phyloP scores from a whole-genome alignment of 2,113 vertebrate genomes.

The Microcebus lehilahytsara region DNA sequence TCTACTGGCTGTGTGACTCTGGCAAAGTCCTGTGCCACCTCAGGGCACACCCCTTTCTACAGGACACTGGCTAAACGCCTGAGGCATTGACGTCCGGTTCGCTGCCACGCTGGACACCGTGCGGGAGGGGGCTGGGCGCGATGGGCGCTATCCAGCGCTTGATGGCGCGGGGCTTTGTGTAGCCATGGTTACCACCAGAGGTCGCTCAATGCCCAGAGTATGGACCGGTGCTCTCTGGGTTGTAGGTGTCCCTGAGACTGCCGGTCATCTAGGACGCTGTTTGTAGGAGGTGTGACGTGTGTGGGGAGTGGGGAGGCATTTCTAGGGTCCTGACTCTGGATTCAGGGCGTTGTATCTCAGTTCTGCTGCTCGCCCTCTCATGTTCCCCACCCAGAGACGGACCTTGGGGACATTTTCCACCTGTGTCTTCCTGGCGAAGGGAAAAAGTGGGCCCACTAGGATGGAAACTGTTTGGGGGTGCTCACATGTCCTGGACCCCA shows the following conservation, averaged over 20 bases:
- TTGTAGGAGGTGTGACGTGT: background rate
- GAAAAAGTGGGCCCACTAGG: background rate
- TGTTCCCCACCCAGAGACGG: background rate
- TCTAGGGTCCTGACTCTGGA: background rate
- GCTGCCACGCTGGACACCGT: fast-evolving
- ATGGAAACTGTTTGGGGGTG: background rate
- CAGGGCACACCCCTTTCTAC: background rate
- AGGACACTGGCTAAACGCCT: background rate
- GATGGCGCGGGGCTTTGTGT: background rate
- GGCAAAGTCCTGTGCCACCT: background rate
- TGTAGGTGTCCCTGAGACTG: background rate
- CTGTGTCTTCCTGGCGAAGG: background rate
- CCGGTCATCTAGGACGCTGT: background rate
- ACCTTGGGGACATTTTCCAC: background rate
- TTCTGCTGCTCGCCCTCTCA: background rate
- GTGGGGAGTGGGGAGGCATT: background rate
- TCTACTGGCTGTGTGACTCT: background rate
- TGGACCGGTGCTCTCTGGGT: background rate
- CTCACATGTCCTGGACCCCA: background rate
- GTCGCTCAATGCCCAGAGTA: background rate
- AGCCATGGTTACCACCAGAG: constrained; percentile 39
- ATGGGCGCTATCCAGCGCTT: fast-evolving
- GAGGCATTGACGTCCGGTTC: background rate
- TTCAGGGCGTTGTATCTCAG: background rate
- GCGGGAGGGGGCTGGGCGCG: background rate